Evolutionary conservation across 1,140 invertebrate genomes (phyloP).

Genomic region (Dinothrombium tinctorium): DNA sequence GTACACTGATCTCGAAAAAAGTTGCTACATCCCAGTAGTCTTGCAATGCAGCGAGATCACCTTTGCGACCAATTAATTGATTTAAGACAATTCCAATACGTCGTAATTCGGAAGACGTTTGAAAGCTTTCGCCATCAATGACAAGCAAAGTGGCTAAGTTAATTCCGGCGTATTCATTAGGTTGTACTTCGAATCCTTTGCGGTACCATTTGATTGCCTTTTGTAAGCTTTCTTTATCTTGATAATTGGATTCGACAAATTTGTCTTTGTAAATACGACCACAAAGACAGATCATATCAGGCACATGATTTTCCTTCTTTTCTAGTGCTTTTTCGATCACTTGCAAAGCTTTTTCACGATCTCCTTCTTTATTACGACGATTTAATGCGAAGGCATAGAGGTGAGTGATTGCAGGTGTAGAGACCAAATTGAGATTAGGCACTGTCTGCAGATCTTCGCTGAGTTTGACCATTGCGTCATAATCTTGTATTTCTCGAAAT

Average conservation of each 20-base stretch:
- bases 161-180: constrained; percentile 96
- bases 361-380: constrained; percentile 71
- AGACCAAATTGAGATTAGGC: constrained; percentile 66
- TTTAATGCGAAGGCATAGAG: constrained; percentile 93
- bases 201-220: constrained; percentile 94
- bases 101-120: constrained; percentile 65
- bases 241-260: constrained; percentile 83
- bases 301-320: constrained; percentile 72
- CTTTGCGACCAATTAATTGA: constrained; percentile 93
- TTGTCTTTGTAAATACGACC: constrained; percentile 97
- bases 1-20: constrained; percentile 94
- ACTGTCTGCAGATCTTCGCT: constrained; percentile 85
- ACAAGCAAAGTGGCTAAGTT: constrained; percentile 92
- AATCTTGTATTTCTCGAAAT: constrained; percentile 80
- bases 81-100: constrained; percentile 80
- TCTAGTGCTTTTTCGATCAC: constrained; percentile 73
- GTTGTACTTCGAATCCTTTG: constrained; percentile 90
- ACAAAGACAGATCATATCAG: constrained; percentile 91
- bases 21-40: constrained; percentile 99
- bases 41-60: constrained; percentile 64
- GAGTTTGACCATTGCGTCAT: constrained; percentile 90
- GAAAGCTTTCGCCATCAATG: constrained; percentile 89
- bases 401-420: constrained; percentile 68
- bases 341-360: constrained; percentile 71
- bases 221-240: constrained; percentile 60